A percentile compares a stretch with the other conserved stretches of the same genome.
These are phyloP conservation scores for Thymelicus sylvestris DNA, from an alignment of 2,888 invertebrate genomes.

Conservation along the genomic window DNA sequence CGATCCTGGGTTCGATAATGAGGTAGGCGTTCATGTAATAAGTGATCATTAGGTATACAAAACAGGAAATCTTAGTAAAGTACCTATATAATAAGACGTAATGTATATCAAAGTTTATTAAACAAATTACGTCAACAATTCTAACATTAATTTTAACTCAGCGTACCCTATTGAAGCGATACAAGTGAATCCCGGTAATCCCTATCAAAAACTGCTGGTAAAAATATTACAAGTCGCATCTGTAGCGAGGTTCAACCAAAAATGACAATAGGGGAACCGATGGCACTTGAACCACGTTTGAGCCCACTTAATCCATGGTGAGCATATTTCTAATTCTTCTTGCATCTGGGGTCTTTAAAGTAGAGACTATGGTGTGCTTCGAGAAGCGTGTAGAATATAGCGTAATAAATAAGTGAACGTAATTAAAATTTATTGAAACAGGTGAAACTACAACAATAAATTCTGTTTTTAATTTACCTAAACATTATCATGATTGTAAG, in stretches of 20 bases:
- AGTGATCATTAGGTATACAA: too few species aligned
- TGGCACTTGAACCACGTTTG: slow-evolving; percentile 50
- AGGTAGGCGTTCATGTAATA: too few species aligned
- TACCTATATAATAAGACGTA: too few species aligned
- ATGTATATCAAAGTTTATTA: neutral
- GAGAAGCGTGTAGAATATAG: neutral
- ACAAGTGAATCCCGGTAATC: slow-evolving; percentile 49
- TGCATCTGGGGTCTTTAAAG: slow-evolving; percentile 62
- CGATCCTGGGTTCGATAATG: too few species aligned
- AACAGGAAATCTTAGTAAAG: too few species aligned
- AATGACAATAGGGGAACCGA: slow-evolving; percentile 60
- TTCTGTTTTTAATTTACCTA: neutral
- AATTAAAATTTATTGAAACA: neutral
- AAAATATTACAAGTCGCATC: slow-evolving; percentile 51
- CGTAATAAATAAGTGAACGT: neutral
- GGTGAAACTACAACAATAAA: neutral
- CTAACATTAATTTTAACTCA: slow-evolving; percentile 26
- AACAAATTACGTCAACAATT: slow-evolving; percentile 33
- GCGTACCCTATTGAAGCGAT: slow-evolving; percentile 16
- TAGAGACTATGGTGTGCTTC: slow-evolving; percentile 19
- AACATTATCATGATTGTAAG: neutral
- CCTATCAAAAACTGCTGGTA: slow-evolving; percentile 52
- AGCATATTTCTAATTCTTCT: slow-evolving; percentile 68
- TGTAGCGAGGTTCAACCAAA: slow-evolving; percentile 49
- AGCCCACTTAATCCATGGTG: slow-evolving; percentile 66